phyloP scores from a whole-genome alignment of 2,113 vertebrate species.

The Colius striatus region DNA sequence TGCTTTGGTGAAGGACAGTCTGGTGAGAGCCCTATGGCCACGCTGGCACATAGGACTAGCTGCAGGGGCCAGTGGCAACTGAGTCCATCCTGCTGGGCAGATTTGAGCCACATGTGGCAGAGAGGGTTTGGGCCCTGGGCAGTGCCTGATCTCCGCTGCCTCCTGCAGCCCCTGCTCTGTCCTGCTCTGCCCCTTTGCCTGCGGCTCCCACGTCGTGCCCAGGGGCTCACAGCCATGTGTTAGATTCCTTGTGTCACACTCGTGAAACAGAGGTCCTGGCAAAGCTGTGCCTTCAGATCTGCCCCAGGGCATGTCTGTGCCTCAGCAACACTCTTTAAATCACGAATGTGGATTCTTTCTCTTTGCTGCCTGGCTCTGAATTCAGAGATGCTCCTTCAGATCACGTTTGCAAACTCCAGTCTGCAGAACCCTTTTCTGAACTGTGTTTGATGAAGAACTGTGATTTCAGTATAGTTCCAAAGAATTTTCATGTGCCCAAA shows the following conservation, averaged over 20 bases:
- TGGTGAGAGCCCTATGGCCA: background rate
- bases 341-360: background rate
- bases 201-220: fast-evolving
- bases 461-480: background rate
- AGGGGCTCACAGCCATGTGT: background rate
- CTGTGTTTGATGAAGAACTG: background rate
- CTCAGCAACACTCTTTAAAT: background rate
- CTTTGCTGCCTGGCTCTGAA: background rate
- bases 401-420: background rate
- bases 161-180: background rate
- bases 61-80: background rate
- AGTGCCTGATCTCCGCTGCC: background rate
- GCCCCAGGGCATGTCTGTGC: background rate
- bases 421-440: background rate
- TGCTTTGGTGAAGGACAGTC: background rate
- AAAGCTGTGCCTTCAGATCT: background rate
- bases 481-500: background rate
- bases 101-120: background rate
- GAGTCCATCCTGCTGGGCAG: background rate
- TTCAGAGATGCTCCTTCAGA: background rate
- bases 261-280: fast-evolving
- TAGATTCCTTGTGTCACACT: background rate
- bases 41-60: background rate
- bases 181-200: background rate
- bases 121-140: background rate